Percentiles rank a stretch among this genome's conserved stretches.
Conservation (phyloP, 2,888 invertebrate genomes). For the Seira ritae region DNA sequence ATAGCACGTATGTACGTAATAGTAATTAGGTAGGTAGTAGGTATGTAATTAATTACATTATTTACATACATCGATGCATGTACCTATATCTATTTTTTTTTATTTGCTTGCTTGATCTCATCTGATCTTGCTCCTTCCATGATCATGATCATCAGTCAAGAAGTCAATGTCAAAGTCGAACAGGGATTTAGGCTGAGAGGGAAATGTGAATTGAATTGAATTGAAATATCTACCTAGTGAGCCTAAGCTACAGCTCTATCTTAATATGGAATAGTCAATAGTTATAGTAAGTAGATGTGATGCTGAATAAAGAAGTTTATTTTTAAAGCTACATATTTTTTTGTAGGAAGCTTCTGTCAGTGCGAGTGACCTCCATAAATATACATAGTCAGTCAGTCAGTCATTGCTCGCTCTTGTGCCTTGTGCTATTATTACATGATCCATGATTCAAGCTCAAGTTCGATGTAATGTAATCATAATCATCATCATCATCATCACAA, state of each 20-base stretch:
- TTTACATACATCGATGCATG: neutral
- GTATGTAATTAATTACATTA: no score
- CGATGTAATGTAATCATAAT: no score
- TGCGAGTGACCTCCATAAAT: slow-evolving; percentile 43
- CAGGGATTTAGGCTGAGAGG: no score
- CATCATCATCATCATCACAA: no score
- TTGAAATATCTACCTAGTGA: neutral
- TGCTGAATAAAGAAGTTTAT: neutral
- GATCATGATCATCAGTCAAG: neutral
- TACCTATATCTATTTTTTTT: no score
- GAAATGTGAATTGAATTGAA: no score
- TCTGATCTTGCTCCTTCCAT: no score
- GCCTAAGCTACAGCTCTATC: neutral
- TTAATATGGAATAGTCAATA: neutral
- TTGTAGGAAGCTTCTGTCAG: slow-evolving; percentile 6
- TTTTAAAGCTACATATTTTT: neutral
- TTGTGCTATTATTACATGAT: slow-evolving; percentile 47
- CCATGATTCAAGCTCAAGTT: no score
- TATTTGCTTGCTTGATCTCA: no score
- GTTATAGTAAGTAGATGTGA: neutral
- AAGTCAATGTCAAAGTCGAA: slow-evolving; percentile 7
- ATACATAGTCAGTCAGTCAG: slow-evolving; percentile 18
- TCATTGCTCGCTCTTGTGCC: no score
- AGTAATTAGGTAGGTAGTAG: no score
- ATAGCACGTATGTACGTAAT: no score